Evolutionary conservation across 2,888 invertebrate genomes (phyloP), one percentile per base, ranked within the genome.

Genomic region (Drosophila monieri): DNA sequence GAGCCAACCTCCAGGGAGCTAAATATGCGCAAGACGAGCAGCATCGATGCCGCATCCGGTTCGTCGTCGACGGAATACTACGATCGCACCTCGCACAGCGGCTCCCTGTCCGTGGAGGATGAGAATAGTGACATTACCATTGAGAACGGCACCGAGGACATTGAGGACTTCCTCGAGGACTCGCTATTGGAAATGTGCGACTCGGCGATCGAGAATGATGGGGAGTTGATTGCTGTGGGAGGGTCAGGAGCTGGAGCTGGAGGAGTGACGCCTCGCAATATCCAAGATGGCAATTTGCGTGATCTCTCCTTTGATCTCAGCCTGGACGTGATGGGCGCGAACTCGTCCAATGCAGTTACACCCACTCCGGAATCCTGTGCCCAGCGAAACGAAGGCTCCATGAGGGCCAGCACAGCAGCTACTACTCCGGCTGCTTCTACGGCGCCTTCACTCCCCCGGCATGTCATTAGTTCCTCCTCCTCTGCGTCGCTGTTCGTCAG

Each of bases 51-150:
- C 25, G 83, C 80, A 25, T 73, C 80, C 30, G 85, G 80, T 15
- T 77, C 85, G 1, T 78, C 88, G 2, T 85, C 85, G 5, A 73
- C 83, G 37, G 90, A 89, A 52, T 81, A 78, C 65, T 89, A 80
- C 18, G 89, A 88, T 49, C 77, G 78, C 35, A 80, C 75, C 55
- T 88, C 89, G 37, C 88, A 85, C 14, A 89, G 89, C 77, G 90
- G 89, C 55, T 91, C 92, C 12, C 73, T 91, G 8, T 91, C 91
- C 5, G 89, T 91, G 18, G 91, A 91, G 62, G 91, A 91, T 70
- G 91, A 91, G 74, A 91, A 91, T 46, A 91, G 91, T 78, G 91
- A 91, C 66, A 90, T 91, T 58, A 89, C 89, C 12, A 80, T 90
- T 47, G 92, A 90, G 59, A 90, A 90, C 65, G 90, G 90, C 53